A percentile compares a stretch with the other conserved stretches of the same genome.
Conservation (phyloP, 1,140 invertebrate genomes). For the Drosophila pallidifrons region DNA sequence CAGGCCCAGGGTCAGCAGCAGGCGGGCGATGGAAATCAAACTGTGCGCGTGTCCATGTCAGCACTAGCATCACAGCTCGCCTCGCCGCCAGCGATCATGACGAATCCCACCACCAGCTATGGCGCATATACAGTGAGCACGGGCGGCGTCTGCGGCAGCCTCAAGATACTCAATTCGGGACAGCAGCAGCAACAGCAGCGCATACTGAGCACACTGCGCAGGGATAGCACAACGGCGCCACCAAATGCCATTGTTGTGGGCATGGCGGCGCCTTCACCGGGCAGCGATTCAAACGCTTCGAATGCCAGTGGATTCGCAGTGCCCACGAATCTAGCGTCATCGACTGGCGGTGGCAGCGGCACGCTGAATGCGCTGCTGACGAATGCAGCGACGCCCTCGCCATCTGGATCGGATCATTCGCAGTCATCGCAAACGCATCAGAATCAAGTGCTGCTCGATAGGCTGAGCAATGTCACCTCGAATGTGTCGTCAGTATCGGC, state of each 20-base stretch:
- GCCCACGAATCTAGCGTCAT: constrained; percentile 66
- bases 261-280: constrained; percentile 81
- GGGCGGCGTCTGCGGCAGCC: constrained; percentile 56
- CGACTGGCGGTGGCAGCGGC: constrained; percentile 45
- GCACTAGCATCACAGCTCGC: constrained; percentile 83
- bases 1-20: constrained; percentile 55
- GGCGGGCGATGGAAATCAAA: constrained; percentile 54
- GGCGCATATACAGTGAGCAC: constrained; percentile 71
- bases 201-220: constrained; percentile 68
- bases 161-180: constrained; percentile 78
- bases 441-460: constrained; percentile 78
- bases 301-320: constrained; percentile 83
- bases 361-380: constrained; percentile 65
- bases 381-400: constrained; percentile 75
- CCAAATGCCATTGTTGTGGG: constrained; percentile 81
- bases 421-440: constrained; percentile 78
- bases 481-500: constrained; percentile 68
- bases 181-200: constrained; percentile 70
- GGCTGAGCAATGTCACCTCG: constrained; percentile 74
- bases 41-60: constrained; percentile 83
- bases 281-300: constrained; percentile 83
- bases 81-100: constrained; percentile 84
- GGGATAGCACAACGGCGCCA: constrained; percentile 75
- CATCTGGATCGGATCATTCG: constrained; percentile 80
- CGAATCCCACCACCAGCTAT: constrained; percentile 76